phyloP scores from a whole-genome alignment of 2,888 invertebrate genomes.

The Hydroisotoma schaefferi region DNA sequence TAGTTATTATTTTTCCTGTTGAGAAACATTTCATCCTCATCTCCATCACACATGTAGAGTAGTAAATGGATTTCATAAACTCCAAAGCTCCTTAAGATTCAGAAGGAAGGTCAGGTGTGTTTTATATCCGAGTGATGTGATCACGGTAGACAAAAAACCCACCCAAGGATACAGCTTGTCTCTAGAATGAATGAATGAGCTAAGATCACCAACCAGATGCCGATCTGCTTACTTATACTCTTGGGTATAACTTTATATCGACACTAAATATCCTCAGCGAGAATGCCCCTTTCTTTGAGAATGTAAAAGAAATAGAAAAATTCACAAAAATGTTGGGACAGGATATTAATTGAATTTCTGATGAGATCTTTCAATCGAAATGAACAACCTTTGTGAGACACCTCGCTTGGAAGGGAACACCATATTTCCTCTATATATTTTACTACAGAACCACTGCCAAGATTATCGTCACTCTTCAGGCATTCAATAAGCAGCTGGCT shows the following conservation, averaged over 20 bases:
- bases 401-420: too few species aligned
- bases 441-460: neutral
- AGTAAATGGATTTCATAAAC: too few species aligned
- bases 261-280: too few species aligned
- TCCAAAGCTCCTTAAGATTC: neutral
- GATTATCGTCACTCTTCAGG: slow-evolving; percentile 11
- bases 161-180: neutral
- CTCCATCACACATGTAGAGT: too few species aligned
- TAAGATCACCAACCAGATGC: too few species aligned
- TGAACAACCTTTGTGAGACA: too few species aligned
- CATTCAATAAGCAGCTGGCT: slow-evolving; percentile 3
- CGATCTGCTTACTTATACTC: neutral
- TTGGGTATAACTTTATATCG: too few species aligned
- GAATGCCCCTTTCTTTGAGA: neutral
- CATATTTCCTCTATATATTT: too few species aligned
- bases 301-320: neutral
- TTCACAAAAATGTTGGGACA: neutral
- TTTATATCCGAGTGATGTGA: neutral
- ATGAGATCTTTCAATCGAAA: too few species aligned
- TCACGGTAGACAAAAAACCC: neutral
- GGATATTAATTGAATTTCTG: slow-evolving; percentile 10
- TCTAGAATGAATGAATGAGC: neutral
- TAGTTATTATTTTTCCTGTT: too few species aligned
- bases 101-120: slow-evolving; percentile 9
- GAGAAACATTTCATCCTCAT: too few species aligned